These are phyloP conservation scores for Sinocyclocheilus anshuiensis DNA, from an alignment of 2,113 vertebrate species.

Conservation along the genomic window DNA sequence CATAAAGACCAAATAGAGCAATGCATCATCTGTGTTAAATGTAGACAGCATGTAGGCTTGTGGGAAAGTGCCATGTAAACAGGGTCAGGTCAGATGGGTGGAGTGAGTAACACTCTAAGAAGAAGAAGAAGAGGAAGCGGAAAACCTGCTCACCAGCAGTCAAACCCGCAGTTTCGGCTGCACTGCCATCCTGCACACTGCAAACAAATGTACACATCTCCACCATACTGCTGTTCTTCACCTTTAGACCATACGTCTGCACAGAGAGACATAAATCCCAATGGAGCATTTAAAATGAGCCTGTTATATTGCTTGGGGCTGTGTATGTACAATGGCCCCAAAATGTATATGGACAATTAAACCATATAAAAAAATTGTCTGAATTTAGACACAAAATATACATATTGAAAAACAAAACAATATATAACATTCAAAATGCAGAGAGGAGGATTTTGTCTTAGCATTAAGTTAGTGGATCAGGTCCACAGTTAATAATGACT, in stretches of 20 bases:
- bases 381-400: background rate
- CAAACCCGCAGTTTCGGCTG: slow-evolving; percentile 86
- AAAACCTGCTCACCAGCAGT: slow-evolving; percentile 76
- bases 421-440: background rate
- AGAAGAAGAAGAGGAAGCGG: slow-evolving; percentile 34
- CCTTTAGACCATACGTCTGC: slow-evolving; percentile 82
- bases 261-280: slow-evolving; percentile 2
- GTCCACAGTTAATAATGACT: background rate
- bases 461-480: background rate
- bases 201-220: slow-evolving; percentile 84
- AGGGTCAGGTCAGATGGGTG: slow-evolving; percentile 15
- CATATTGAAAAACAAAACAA: background rate
- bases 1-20: background rate
- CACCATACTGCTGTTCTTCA: slow-evolving; percentile 66
- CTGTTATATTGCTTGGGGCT: background rate
- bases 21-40: background rate
- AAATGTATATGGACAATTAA: background rate
- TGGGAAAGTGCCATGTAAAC: background rate
- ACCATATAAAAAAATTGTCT: background rate
- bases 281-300: background rate
- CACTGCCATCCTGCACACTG: slow-evolving; percentile 83
- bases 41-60: background rate
- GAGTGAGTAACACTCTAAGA: slow-evolving; percentile 16
- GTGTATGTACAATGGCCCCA: background rate
- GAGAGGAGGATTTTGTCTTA: background rate